Evolutionary conservation across 2,888 invertebrate genomes (phyloP).

Genomic region (Unio delphinus): DNA sequence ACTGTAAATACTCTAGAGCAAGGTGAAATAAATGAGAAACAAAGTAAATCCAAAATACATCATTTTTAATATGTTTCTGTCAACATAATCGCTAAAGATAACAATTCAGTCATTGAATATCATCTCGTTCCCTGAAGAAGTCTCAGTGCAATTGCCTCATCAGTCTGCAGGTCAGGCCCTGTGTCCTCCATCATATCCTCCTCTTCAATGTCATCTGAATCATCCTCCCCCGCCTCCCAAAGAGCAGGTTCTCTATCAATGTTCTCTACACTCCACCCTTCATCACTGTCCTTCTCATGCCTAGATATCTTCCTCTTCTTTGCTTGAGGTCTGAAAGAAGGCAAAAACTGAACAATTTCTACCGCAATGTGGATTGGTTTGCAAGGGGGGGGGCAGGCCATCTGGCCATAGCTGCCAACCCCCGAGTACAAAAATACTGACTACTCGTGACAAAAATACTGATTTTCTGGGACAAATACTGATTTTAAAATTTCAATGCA

Average conservation of each 20-base stretch:
- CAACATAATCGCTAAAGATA: no score
- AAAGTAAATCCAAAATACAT: no score
- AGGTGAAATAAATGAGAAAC: no score
- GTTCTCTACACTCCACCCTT: constrained; percentile 8
- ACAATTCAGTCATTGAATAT: background rate
- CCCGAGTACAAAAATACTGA: no score
- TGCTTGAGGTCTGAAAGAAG: constrained; percentile 13
- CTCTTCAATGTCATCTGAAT: constrained; percentile 19
- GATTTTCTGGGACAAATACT: no score
- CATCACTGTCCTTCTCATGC: constrained; percentile 7
- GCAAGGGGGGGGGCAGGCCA: background rate
- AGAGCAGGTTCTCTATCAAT: constrained; percentile 5
- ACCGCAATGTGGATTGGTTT: no score
- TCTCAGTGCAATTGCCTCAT: constrained; percentile 45
- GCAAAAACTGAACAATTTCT: no score
- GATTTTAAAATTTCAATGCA: no score
- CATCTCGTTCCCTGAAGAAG: constrained; percentile 23
- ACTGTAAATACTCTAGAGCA: no score
- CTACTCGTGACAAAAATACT: no score
- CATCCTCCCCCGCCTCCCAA: constrained; percentile 16
- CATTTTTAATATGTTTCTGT: no score
- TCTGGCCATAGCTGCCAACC: no score
- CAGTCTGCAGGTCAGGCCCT: constrained; percentile 32
- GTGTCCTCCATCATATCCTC: constrained; percentile 23
- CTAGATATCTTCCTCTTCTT: constrained; percentile 21